phyloP scores from a whole-genome alignment of 2,888 invertebrate species.

The Punctoribates punctum region DNA sequence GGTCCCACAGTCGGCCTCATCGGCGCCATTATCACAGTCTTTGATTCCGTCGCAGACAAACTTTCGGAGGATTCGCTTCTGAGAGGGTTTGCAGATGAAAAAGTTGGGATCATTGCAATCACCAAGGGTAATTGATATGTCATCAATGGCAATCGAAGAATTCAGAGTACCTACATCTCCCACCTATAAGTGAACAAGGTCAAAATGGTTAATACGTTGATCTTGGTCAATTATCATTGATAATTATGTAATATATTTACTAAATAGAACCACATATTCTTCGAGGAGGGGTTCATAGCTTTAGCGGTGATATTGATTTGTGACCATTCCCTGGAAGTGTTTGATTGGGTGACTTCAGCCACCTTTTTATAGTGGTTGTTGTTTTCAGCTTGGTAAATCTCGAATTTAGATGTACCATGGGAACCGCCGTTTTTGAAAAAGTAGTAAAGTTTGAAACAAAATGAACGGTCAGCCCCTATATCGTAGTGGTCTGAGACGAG shows the following conservation, averaged over 20 bases:
- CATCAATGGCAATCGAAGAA: conserved; percentile 11
- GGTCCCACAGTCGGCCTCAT: conserved; percentile 29
- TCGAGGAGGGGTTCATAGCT: background rate
- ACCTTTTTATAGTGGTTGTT: background rate
- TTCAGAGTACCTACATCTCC: background rate
- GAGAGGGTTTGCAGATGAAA: too few relatives aligned
- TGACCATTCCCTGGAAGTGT: background rate
- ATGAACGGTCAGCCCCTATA: background rate
- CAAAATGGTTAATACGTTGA: background rate
- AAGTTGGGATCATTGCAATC: background rate
- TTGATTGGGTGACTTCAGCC: too few relatives aligned
- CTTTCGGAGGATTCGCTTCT: too few relatives aligned
- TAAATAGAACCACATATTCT: conserved; percentile 18
- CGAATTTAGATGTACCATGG: background rate
- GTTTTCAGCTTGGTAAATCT: background rate
- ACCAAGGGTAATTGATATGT: background rate
- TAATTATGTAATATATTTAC: background rate
- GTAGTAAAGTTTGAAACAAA: background rate
- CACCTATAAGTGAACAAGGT: background rate
- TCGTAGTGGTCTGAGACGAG: conserved; percentile 44
- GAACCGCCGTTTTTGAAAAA: background rate
- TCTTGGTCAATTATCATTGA: background rate
- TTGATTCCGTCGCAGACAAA: background rate
- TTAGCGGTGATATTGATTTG: background rate
- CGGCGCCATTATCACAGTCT: conserved; percentile 5